Base-by-base conservation (phyloP, 1,140 invertebrate genomes). In the Ruditapes philippinarum region DNA sequence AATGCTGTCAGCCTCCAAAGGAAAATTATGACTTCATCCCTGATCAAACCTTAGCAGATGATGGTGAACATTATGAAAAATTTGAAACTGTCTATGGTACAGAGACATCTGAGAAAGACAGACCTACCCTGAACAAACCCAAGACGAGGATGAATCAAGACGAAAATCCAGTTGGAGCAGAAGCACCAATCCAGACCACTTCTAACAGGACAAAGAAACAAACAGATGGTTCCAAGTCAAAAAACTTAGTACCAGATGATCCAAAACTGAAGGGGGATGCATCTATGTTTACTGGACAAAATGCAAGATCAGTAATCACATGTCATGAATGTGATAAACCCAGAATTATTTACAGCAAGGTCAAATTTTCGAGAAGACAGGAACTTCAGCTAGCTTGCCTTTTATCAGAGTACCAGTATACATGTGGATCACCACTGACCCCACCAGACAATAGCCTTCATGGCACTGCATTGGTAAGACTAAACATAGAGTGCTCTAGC, bases 241-340 rank as follows among this genome's bases (percentile, higher is more conserved):
- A 12, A 11, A 28, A 22, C 38, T 7, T 25, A 19, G 14, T 19
- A 42, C 0, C 42, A 9, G 22, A 25, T n/a, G 9, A 31, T 25
- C 4, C 14, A 78, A 25, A 22, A 78, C 28, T 22, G 4, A 14
- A 45, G 19, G n/a, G n/a, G 38, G 22, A 78, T 14, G 28, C 49
- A 22, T 60, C 51, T 57, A 5, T 40, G 38, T 80, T 11, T 12
- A 80, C 78, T 31, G 49, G 28, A 3, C 80, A 82, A 38, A 62
- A 62, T 82, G 57, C 80, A 9, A 38, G 80, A 28, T 36, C 22
- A 0, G 22, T 42, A 40, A 31, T 83, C 31, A 17, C 28, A 0
- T 83, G 80, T 33, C 17, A 0, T 11, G 80, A 83, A 45, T 83
- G 80, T 31, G 68, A 60, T 28, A 83, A 65, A 28, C 80, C 57